Conservation (phyloP, 2,797 vertebrate species). For the Erethizon dorsatum region DNA sequence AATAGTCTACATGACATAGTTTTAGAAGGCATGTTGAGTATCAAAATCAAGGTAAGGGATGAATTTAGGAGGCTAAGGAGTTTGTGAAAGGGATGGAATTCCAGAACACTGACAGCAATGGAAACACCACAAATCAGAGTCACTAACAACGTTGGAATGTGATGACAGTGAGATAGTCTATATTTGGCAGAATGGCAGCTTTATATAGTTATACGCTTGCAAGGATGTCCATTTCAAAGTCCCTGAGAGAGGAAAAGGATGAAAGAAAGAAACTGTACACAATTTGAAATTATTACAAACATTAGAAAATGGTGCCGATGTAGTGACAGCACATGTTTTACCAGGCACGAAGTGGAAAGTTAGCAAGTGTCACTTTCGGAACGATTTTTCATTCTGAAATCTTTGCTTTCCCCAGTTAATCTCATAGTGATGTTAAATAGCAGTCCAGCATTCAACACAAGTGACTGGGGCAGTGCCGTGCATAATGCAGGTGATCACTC, state of each 20-base stretch:
- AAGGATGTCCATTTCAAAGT: background rate
- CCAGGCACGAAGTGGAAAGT: background rate
- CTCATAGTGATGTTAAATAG: background rate
- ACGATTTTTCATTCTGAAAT: background rate
- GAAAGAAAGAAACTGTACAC: background rate
- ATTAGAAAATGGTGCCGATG: background rate
- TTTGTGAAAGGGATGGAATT: background rate
- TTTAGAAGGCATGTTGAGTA: background rate
- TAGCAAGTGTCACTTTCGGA: background rate
- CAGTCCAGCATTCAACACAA: rapidly evolving
- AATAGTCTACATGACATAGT: background rate
- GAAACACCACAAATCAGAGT: background rate
- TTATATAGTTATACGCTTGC: background rate
- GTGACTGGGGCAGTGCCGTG: rapidly evolving
- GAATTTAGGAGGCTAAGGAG: background rate
- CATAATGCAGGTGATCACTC: rapidly evolving
- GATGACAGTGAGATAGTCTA: background rate
- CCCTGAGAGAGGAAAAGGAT: background rate
- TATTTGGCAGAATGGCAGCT: background rate
- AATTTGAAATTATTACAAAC: background rate
- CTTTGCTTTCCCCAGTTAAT: background rate
- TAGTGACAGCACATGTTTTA: background rate
- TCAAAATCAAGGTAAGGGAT: background rate
- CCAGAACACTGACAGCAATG: background rate
- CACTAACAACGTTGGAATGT: rapidly evolving